Evolutionary conservation across 2,888 invertebrate genomes (phyloP).

Genomic region (Drosophila greeni): DNA sequence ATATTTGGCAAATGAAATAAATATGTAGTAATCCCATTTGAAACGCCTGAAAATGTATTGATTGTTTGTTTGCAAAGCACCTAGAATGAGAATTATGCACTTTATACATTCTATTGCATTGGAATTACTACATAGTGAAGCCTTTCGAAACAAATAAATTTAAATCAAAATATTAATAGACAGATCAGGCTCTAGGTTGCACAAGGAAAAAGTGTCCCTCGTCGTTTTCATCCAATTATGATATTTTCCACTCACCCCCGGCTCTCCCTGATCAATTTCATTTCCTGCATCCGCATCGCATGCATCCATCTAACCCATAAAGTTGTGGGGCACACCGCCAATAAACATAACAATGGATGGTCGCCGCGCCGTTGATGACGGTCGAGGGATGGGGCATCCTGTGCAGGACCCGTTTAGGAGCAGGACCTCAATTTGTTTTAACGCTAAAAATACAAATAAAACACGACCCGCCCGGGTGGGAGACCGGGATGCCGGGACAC

Average conservation of each 20-base stretch:
- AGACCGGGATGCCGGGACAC: not conserved
- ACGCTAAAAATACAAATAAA: constrained; percentile 73
- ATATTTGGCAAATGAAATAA: too few species aligned
- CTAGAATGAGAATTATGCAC: too few species aligned
- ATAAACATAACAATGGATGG: constrained; percentile 46
- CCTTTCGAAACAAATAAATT: not conserved
- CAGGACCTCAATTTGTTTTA: constrained; percentile 71
- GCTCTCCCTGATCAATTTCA: constrained; percentile 29
- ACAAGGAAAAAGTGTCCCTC: not conserved
- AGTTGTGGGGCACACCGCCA: constrained; percentile 37
- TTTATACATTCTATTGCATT: not conserved
- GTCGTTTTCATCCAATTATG: constrained; percentile 30
- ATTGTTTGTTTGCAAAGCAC: not conserved
- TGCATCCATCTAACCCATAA: constrained; percentile 33
- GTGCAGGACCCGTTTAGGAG: constrained; percentile 36
- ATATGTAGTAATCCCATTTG: not conserved
- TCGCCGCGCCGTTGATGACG: constrained; percentile 6
- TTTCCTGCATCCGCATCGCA: constrained; percentile 25
- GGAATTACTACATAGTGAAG: not conserved
- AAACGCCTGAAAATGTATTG: not conserved
- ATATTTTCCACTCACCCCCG: constrained; percentile 14
- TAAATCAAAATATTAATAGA: not conserved
- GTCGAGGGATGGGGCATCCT: constrained; percentile 7
- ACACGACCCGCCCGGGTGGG: constrained; percentile 28
- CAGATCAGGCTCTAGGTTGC: not conserved